A percentile compares a stretch with the other conserved stretches of the same genome.
Evolutionary conservation across 1,140 invertebrate genomes (phyloP).

Genomic region (Hylyphantes graminicola): DNA sequence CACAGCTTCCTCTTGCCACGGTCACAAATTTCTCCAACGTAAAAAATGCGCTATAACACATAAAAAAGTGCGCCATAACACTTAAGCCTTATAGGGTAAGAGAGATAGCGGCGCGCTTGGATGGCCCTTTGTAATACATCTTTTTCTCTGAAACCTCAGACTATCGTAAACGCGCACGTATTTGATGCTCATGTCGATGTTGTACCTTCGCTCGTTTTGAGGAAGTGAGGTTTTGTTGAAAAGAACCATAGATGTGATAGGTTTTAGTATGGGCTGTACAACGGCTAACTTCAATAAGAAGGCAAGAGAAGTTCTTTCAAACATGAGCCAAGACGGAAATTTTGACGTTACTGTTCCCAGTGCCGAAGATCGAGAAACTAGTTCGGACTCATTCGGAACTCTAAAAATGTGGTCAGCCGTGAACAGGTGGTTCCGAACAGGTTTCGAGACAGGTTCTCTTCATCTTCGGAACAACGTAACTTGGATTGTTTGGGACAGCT

Average conservation of each 20-base stretch:
- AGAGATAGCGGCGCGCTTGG: slow-evolving; percentile 45
- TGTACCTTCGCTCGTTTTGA: slow-evolving; percentile 11
- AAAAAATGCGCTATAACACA: slow-evolving; percentile 51
- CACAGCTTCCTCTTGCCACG: slow-evolving; percentile 21
- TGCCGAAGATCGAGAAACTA: too few relatives aligned
- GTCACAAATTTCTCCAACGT: slow-evolving; percentile 50
- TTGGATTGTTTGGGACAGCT: too few relatives aligned
- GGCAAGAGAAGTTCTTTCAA: background rate
- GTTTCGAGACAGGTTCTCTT: too few relatives aligned
- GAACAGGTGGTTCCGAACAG: too few relatives aligned
- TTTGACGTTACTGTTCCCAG: too few relatives aligned
- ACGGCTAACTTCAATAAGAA: background rate
- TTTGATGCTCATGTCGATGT: slow-evolving; percentile 17
- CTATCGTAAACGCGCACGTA: slow-evolving; percentile 50
- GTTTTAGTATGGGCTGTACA: background rate
- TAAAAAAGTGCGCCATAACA: slow-evolving; percentile 46
- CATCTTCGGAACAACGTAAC: background rate
- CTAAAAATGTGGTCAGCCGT: too few relatives aligned
- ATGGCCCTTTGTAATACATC: slow-evolving; percentile 49
- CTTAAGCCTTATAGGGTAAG: slow-evolving; percentile 41
- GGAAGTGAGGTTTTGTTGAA: background rate
- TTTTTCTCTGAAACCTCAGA: slow-evolving; percentile 36
- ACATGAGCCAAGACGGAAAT: background rate
- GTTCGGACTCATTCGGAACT: too few relatives aligned
- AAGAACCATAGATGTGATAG: slow-evolving; percentile 7